Percentiles rank a stretch among this genome's conserved stretches.
Conservation (phyloP, 2,888 invertebrate genomes). For the Phyllotreta cruciferae region DNA sequence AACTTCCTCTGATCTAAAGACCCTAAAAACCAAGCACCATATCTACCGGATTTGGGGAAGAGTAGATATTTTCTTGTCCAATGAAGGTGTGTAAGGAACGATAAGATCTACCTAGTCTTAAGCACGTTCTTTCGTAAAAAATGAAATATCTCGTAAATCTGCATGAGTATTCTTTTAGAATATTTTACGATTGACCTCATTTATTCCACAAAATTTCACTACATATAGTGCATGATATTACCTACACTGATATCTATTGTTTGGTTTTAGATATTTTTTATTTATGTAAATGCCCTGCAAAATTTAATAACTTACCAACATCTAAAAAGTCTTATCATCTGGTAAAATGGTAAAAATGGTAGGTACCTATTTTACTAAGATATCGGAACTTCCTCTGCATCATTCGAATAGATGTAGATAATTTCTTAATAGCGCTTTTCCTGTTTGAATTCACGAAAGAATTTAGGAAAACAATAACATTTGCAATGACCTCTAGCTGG, state of each 20-base stretch:
- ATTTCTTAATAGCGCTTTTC: too few species aligned
- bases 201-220: background rate
- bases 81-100: slow-evolving; percentile 20
- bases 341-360: too few species aligned
- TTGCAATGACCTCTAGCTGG: slow-evolving; percentile 6
- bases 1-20: slow-evolving; percentile 25
- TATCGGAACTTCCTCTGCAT: too few species aligned
- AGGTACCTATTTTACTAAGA: too few species aligned
- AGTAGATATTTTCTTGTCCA: background rate
- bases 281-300: too few species aligned
- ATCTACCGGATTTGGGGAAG: slow-evolving; percentile 16
- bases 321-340: too few species aligned
- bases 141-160: slow-evolving; percentile 5
- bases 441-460: background rate
- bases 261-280: background rate
- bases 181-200: slow-evolving; percentile 1
- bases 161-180: background rate
- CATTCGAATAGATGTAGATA: too few species aligned
- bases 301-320: too few species aligned
- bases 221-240: background rate
- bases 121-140: slow-evolving; percentile 2
- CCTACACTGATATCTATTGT: background rate
- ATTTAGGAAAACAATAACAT: slow-evolving; percentile 3
- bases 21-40: slow-evolving; percentile 33
- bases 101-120: slow-evolving; percentile 11